These are phyloP conservation scores for Anguilla megastoma DNA, from an alignment of 2,797 vertebrate genomes.

Conservation along the genomic window DNA sequence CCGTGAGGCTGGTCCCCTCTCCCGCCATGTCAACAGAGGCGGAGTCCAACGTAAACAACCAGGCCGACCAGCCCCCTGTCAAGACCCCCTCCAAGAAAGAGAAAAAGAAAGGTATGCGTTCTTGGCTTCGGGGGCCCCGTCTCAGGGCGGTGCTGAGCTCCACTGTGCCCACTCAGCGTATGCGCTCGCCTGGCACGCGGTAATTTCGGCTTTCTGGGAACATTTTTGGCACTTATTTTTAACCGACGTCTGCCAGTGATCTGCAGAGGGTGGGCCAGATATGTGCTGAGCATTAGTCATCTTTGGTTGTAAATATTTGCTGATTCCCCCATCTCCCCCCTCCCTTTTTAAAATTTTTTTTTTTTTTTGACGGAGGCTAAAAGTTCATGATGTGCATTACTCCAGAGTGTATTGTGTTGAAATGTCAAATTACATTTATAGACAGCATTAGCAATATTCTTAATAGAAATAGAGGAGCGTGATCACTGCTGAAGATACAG, in stretches of 20 bases:
- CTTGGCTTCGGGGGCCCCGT: background rate
- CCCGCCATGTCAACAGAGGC: slow-evolving; percentile 77
- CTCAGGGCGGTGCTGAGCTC: background rate
- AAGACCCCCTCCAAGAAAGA: slow-evolving; percentile 77
- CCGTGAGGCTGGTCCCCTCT: slow-evolving; percentile 50
- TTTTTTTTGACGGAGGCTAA: background rate
- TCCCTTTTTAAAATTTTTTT: too few species aligned
- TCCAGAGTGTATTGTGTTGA: background rate
- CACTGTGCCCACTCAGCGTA: background rate
- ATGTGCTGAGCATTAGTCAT: background rate
- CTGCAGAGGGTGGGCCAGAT: background rate
- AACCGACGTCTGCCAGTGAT: background rate
- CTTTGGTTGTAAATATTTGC: background rate
- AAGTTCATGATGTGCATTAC: background rate
- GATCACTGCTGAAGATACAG: background rate
- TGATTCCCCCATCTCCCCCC: background rate
- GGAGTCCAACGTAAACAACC: slow-evolving; percentile 63
- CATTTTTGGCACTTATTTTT: slow-evolving; percentile 26
- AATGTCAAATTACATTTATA: background rate
- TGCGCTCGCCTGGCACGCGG: background rate
- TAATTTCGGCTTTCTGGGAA: slow-evolving; percentile 27
- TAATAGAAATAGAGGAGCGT: background rate
- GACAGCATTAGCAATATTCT: background rate
- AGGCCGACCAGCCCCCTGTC: slow-evolving; percentile 64
- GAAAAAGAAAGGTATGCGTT: slow-evolving; percentile 78